Conservation (phyloP, 2,888 invertebrate genomes). For the Oscheius myriophilus region DNA sequence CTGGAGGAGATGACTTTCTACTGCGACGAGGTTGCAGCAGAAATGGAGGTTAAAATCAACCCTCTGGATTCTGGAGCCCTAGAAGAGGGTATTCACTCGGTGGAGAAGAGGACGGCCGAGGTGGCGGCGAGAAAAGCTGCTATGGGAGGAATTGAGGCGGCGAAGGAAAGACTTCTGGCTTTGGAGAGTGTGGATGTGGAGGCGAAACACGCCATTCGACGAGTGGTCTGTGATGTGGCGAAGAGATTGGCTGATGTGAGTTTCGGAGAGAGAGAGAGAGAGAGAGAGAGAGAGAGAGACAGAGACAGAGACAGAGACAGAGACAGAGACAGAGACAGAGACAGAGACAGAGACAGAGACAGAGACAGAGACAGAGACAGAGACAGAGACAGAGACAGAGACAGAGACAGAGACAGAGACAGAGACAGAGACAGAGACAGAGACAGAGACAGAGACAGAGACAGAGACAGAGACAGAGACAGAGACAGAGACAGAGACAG, state of each 20-base stretch:
- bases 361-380: too few species aligned
- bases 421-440: too few species aligned
- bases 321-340: too few species aligned
- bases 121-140: constrained; percentile 32
- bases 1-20: constrained; percentile 35
- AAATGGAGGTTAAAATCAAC: constrained; percentile 33
- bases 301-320: too few species aligned
- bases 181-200: constrained; percentile 52
- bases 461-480: too few species aligned
- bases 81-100: constrained; percentile 30
- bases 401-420: too few species aligned
- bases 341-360: too few species aligned
- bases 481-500: too few species aligned
- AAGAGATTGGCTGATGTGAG: constrained; percentile 61
- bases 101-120: constrained; percentile 14
- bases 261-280: background rate
- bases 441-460: too few species aligned
- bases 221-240: constrained; percentile 60
- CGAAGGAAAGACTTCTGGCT: constrained; percentile 62
- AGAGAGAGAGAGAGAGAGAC: too few species aligned
- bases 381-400: too few species aligned
- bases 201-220: constrained; percentile 60
- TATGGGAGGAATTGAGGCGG: constrained; percentile 54
- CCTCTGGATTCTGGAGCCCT: constrained; percentile 40
- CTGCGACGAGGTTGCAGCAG: constrained; percentile 41